Evolutionary conservation across 2,888 invertebrate species (phyloP).

Genomic region (Athripsodes cinereus): DNA sequence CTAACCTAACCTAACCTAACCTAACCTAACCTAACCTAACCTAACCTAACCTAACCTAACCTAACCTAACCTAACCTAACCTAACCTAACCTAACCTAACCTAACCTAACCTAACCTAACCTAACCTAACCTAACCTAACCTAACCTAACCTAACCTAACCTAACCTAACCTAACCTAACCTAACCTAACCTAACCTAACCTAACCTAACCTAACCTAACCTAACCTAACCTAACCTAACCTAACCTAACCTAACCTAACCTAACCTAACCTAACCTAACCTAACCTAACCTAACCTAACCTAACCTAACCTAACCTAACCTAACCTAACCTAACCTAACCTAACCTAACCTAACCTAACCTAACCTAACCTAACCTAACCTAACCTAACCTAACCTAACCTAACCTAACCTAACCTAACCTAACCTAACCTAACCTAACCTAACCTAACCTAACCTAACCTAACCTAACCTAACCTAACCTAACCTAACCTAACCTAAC

Average conservation of each 20-base stretch:
- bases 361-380: conserved; percentile 4
- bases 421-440: conserved; percentile 4
- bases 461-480: conserved; percentile 3
- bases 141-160: conserved; percentile 42
- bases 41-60: conserved; percentile 25
- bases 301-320: conserved; percentile 18
- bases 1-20: conserved; percentile 27
- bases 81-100: conserved; percentile 29
- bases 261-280: conserved; percentile 28
- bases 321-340: conserved; percentile 2
- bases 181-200: conserved; percentile 26
- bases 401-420: conserved; percentile 4
- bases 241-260: conserved; percentile 27
- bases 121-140: conserved; percentile 27
- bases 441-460: conserved; percentile 4
- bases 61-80: conserved; percentile 28
- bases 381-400: conserved; percentile 2
- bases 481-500: conserved; percentile 4
- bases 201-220: conserved; percentile 26
- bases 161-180: conserved; percentile 32
- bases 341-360: conserved; percentile 4
- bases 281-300: conserved; percentile 28
- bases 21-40: conserved; percentile 23
- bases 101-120: conserved; percentile 29
- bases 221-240: conserved; percentile 27